phyloP scores from a whole-genome alignment of 2,113 vertebrate genomes.

The Cavia porcellus region DNA sequence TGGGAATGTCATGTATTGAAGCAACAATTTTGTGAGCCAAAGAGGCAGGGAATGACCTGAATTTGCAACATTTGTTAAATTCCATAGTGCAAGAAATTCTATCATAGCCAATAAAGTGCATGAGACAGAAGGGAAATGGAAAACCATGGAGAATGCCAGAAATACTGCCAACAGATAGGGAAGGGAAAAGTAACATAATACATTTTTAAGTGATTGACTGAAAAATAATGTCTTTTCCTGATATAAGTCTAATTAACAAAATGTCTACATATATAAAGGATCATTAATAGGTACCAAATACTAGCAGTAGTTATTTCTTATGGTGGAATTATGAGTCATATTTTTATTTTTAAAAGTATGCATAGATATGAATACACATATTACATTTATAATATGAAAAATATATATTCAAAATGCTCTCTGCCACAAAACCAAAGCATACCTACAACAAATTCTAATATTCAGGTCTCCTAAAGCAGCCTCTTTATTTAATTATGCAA shows the following conservation, averaged over 20 bases:
- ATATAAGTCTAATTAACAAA: not conserved
- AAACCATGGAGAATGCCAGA: not conserved
- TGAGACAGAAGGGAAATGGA: not conserved
- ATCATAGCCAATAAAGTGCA: not conserved
- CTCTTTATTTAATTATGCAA: not conserved
- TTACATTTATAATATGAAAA: conserved; percentile 35
- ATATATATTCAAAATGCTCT: not conserved
- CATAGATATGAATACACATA: not conserved
- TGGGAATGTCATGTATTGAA: not conserved
- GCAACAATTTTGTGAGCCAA: not conserved
- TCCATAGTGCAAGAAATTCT: not conserved
- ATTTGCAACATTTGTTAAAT: conserved; percentile 5
- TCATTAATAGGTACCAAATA: not conserved
- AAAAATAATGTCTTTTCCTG: not conserved
- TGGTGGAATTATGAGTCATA: not conserved
- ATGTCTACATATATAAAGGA: not conserved
- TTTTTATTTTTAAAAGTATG: not conserved
- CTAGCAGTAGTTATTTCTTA: conserved; percentile 25
- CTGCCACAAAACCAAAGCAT: conserved; percentile 29
- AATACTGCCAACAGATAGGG: not conserved
- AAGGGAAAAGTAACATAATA: conserved; percentile 26
- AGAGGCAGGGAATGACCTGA: not conserved
- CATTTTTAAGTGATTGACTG: not conserved
- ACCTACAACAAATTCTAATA: not conserved
- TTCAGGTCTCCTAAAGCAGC: conserved; percentile 2